Base-by-base conservation (phyloP, 1,140 invertebrate genomes). In the Contarinia nasturtii region DNA sequence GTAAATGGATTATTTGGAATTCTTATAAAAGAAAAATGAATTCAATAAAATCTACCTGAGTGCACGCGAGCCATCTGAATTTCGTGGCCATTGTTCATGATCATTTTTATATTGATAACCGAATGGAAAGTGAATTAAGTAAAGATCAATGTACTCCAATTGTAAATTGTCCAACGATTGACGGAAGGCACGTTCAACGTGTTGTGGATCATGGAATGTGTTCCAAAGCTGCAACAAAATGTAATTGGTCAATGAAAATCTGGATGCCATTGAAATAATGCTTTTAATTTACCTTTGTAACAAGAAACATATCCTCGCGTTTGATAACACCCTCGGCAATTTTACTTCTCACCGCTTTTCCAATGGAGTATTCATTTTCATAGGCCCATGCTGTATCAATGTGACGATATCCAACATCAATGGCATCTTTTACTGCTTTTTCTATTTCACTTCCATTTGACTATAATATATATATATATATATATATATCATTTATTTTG, bases 101-200 rank as follows among this genome's bases (percentile, higher is more conserved):
- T 44, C 43, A 21, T 17, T 33, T 14, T 15, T n/a, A 15, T 46
- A 20, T 12, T 2, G 53, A n/a, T 22, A 44, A 14, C n/a, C 43
- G 7, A 27, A 22, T 12, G 43, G 43, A 82, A 80, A 91, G 63
- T 92, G 83, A 46, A 90, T 71, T 18, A 91, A 67, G 56, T 78
- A 86, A 2, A 89, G 64, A 63, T 90, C 85, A 5, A 91, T 54
- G 60, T 89, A 89, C 20, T 78, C 72, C 22, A 88, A 55, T n/a
- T 75, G 71, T 1, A 90, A 64, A 54, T 71, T 72, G 10, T 64
- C 59, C 46, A 93, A 58, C 0, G 80, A 80, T 54, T 80, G 67
- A 50, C 75, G 72, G 33, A 76, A 66, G 17, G 68, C 59, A 36
- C 51, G 61, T 22, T 73, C 60, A 2, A 86, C 80, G 2, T 68